Base-by-base conservation (phyloP, 1,140 invertebrate genomes). In the Sycobia sp. region DNA sequence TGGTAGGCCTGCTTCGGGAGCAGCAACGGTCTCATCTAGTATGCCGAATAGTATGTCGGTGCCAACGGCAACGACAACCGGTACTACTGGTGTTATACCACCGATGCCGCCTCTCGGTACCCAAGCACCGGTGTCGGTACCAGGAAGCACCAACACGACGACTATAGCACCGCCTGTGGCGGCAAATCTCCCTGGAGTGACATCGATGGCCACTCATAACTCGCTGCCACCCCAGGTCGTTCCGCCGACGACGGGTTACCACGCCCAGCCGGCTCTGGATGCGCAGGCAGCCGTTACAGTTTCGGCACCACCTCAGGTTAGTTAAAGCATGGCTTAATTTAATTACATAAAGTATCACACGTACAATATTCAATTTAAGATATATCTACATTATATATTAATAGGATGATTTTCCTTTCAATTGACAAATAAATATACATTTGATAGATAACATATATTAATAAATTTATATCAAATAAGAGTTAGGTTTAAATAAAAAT, bases 121-220 rank as follows among this genome's bases (percentile, higher is more conserved):
- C 4, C 82, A 83, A 57, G 77, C 84, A 27, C 81, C 84, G 4
- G 34, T 14, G 2, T 82, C 83, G 14, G 82, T 86, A 56, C 84
- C 85, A 54, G 84, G 85, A 57, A 86, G 84, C 67, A 86, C 85
- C 9, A 84, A 85, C 46, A 85, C 83, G 5, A 82, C 83, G 34
- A 83, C 82, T 39, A 82, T 83, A 46, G 80, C 83, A 47, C 80
- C 82, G 36, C 72, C 79, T 20, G 39, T 75, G 25, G 76, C 60
- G 34, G 73, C 79, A 47, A 68, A 71, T 11, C 73, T 82, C 1
- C 67, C 78, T 27, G 69, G 75, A 8, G 79, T 82, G 1, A 71
- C 78, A 34, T 73, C 82, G 14, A 76, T 81, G 71, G 78, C 79
- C n/a, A 80, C 83, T 32, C 80, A 84, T 65, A 83, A 86, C 73